phyloP scores from a whole-genome alignment of 2,797 vertebrate genomes.

The Bufotes viridis region DNA sequence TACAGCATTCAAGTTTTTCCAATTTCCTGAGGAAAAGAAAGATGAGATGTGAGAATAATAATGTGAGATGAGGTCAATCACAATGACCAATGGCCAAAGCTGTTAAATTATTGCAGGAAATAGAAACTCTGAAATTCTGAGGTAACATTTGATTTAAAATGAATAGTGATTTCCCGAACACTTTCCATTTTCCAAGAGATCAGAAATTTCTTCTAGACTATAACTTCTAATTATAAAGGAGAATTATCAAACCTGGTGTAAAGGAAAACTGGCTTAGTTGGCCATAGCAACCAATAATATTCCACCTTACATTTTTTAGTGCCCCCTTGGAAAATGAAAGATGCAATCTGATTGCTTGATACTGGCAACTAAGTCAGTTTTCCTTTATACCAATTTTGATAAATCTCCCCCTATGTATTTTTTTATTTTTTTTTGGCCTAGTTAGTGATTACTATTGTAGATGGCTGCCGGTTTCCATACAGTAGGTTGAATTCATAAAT shows the following conservation, averaged over 20 bases:
- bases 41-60: background rate
- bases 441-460: no score
- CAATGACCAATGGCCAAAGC: background rate
- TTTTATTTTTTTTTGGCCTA: background rate
- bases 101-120: slow-evolving; percentile 10
- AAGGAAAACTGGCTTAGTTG: no score
- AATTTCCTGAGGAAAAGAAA: slow-evolving; percentile 35
- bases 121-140: background rate
- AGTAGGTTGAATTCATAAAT: no score
- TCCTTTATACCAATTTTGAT: no score
- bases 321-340: no score
- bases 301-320: no score
- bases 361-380: no score
- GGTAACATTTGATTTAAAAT: background rate
- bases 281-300: no score
- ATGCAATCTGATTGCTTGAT: no score
- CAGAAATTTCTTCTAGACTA: background rate
- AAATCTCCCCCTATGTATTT: no score
- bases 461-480: no score
- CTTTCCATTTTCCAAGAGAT: background rate
- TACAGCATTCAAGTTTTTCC: slow-evolving; percentile 35
- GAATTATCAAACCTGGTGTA: background rate
- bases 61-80: slow-evolving; percentile 26
- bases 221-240: background rate
- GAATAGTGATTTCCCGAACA: background rate